Evolutionary conservation across 2,888 invertebrate genomes (phyloP), one percentile per base, ranked within the genome.

Genomic region (Gari tellinella): DNA sequence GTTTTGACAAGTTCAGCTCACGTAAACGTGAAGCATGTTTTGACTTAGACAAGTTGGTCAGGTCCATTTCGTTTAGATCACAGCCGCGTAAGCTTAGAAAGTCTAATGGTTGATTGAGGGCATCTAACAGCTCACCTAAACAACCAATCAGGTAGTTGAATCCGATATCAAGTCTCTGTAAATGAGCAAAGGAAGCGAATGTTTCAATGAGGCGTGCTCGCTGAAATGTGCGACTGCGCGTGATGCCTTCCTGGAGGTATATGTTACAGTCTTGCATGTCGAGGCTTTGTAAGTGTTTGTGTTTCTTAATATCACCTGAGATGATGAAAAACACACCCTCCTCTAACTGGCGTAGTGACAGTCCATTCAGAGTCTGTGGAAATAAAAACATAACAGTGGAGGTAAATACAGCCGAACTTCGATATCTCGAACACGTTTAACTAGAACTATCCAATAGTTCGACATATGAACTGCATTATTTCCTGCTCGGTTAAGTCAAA

Each of bases 181-280:
- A 77, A 56, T 80, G 60, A 7, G 61, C 62, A 51, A 85, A 80
- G 19, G 45, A 53, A 2, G 26, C 17, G 19, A 86, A 76, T 19
- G 79, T 74, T 1, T 60, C 49, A 15, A 79, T 61, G 12, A 80
- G 73, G 15, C 65, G 64, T 2, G 76, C 63, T 1, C 88, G 68
- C 3, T 82, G 76, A 0, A 73, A 60, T 0, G 87, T 87, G 10
- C 87, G 73, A 31, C 85, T 81, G 12, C 88, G 75, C 5, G 88
- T 88, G 1, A 82, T 74, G 0, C 88, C 88, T 52, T 84, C 85
- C 62, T 85, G 86, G 14, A 88, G 78, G 70, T 85, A 85, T 14
- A 88, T 84, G 61, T 86, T 87, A 65, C 88, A 88, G 77, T 87
- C 86, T 25, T 84, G 83, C 2, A 88, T 53, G 60, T 85, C 87